Base-by-base conservation (phyloP, 1,140 invertebrate genomes). In the Ectropis grisescens region DNA sequence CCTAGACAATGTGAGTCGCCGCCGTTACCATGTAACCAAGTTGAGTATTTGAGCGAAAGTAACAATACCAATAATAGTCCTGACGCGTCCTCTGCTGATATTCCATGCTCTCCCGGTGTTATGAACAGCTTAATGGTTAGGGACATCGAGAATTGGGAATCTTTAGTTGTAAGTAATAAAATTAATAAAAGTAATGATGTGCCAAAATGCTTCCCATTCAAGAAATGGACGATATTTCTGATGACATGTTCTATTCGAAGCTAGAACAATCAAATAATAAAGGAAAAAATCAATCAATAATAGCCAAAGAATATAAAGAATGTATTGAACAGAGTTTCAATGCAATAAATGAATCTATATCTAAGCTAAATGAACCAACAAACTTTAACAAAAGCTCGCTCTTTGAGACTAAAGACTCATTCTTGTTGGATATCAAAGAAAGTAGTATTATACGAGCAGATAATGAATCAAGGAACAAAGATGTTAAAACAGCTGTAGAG, bases 11-110 rank as follows among this genome's bases (percentile, higher is more conserved):
- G 62, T 55, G 69, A 71, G 34, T 76, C 71, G 2, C 75, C 75
- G 1, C 58, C 61, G 6, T 41, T 80, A 19, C 75, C 75, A 0
- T 76, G 68, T 15, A 80, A 80, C 55, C 74, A 80, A 61, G 48
- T 71, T 10, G 64, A 80, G 46, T 80, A 62, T 44, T 43, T 80
- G n/a, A n/a, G n/a, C n/a, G n/a, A n/a, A n/a, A n/a, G n/a, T n/a
- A n/a, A n/a, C n/a, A n/a, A n/a, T n/a, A n/a, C n/a, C 33, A 58
- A 7, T 26, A 26, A 26, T 26, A 19, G 24, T n/a, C 4, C 2
- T 26, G 10, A 7, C 24, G 10, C 4, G 2, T 26, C 24, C 4
- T 19, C 16, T 19, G 3, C 16, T 19, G 55, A 70, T 31, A 72
- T 80, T 36, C 58, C 64, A 13, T 54, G 52, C 28, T 60, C 65